Conservation (phyloP, 2,113 vertebrate genomes). For the Paradisaea rubra region DNA sequence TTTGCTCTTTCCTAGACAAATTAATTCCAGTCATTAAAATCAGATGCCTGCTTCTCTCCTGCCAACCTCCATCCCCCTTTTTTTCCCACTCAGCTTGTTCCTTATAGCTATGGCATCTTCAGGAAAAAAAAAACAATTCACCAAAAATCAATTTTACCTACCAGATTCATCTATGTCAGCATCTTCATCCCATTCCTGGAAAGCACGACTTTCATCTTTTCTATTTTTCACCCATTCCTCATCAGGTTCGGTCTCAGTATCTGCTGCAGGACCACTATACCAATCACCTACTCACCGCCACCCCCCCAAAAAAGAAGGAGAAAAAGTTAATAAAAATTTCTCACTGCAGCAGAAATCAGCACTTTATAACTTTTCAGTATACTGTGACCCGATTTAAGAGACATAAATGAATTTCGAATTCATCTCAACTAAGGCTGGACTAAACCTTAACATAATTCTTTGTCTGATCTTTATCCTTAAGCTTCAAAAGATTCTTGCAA, state of each 20-base stretch:
- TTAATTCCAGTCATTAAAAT: background rate
- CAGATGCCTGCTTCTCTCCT: background rate
- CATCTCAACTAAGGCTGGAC: background rate
- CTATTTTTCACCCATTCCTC: slow-evolving; percentile 88
- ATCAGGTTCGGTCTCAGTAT: slow-evolving; percentile 84
- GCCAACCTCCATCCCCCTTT: background rate
- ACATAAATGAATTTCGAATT: background rate
- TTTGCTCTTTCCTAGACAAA: background rate
- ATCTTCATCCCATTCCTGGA: slow-evolving; percentile 95
- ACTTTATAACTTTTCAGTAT: background rate
- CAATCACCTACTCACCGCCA: slow-evolving; percentile 76
- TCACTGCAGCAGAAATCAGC: background rate
- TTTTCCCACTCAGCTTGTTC: background rate
- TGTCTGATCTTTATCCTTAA: background rate
- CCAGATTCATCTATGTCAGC: slow-evolving; percentile 96
- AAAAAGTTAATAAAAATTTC: background rate
- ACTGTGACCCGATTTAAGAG: background rate
- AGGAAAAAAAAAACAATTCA: background rate
- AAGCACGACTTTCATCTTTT: slow-evolving; percentile 86
- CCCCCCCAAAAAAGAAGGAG: background rate
- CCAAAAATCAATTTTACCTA: slow-evolving; percentile 36
- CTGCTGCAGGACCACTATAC: slow-evolving; percentile 81
- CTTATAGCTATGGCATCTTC: background rate
- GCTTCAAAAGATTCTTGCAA: background rate
- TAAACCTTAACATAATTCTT: background rate